These are phyloP conservation scores for Plusia festucae DNA, from an alignment of 2,888 invertebrate genomes.

Conservation along the genomic window DNA sequence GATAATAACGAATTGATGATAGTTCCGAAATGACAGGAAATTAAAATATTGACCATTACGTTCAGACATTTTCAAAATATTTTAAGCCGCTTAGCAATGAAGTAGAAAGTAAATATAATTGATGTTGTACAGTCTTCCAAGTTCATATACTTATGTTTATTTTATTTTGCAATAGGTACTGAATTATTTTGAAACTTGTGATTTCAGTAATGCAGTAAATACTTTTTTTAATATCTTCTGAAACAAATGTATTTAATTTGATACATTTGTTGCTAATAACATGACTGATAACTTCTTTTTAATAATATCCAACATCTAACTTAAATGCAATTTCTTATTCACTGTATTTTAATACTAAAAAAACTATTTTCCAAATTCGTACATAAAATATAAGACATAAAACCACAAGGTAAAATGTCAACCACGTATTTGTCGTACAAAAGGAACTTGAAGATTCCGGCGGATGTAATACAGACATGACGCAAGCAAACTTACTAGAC, in stretches of 20 bases:
- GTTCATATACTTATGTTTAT: background rate
- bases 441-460: constrained; percentile 35
- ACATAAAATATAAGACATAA: background rate
- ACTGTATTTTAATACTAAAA: too few species aligned
- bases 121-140: background rate
- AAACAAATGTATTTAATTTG: too few species aligned
- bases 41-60: background rate
- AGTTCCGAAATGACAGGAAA: background rate
- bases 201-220: background rate
- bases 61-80: background rate
- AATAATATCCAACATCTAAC: too few species aligned
- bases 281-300: too few species aligned
- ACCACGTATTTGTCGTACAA: constrained; percentile 21
- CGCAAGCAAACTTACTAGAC: constrained; percentile 42
- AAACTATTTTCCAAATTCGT: too few species aligned
- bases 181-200: background rate
- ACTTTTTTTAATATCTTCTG: too few species aligned
- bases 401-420: constrained; percentile 15
- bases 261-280: background rate
- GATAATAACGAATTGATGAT: background rate
- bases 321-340: too few species aligned
- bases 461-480: constrained; percentile 47
- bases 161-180: background rate
- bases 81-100: background rate
- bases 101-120: background rate